Evolutionary conservation across 2,113 vertebrate species (phyloP).

Genomic region (Barnardius zonarius): DNA sequence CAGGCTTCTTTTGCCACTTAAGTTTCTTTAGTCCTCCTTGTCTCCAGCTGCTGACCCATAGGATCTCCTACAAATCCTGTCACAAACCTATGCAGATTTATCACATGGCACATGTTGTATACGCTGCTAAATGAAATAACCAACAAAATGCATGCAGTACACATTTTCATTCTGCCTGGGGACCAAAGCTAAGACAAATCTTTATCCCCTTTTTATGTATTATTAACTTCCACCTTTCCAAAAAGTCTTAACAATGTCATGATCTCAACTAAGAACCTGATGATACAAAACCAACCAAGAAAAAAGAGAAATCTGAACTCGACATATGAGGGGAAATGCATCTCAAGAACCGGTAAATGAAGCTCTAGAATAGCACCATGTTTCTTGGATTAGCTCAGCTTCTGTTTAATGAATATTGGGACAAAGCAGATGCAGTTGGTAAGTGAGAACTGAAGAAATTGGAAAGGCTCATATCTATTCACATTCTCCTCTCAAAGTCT

Average conservation of each 20-base stretch:
- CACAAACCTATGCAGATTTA: neutral
- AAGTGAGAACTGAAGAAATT: neutral
- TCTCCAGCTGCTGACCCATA: neutral
- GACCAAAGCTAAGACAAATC: neutral
- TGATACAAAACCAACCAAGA: neutral
- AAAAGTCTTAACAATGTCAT: neutral
- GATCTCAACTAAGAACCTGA: neutral
- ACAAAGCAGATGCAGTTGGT: neutral
- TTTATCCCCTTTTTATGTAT: neutral
- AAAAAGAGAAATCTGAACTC: neutral
- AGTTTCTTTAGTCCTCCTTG: neutral
- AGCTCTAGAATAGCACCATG: neutral
- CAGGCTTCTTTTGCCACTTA: neutral
- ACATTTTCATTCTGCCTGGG: neutral
- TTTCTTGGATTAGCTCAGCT: neutral
- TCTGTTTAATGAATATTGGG: neutral
- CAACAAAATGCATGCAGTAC: neutral
- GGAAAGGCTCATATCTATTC: neutral
- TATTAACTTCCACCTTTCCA: neutral
- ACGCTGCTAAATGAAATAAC: neutral
- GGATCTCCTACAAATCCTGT: neutral
- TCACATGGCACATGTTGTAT: neutral
- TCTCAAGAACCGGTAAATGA: neutral
- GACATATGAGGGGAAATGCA: neutral
- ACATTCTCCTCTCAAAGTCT: fast-evolving